Base-by-base conservation (phyloP, 2,888 invertebrate genomes). In the Heliconius erato region DNA sequence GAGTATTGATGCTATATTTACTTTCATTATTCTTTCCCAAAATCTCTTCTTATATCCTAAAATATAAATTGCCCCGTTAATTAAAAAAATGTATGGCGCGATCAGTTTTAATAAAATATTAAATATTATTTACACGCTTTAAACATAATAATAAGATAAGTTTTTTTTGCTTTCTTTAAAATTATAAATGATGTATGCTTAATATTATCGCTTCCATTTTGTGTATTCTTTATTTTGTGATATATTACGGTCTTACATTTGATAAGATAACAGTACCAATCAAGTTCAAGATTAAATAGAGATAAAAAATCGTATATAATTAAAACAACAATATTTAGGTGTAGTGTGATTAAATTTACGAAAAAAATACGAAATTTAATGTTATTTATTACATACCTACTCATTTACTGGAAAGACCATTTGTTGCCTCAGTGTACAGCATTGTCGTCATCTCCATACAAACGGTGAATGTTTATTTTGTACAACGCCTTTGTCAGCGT, bases 211-310 rank as follows among this genome's bases (percentile, higher is more conserved):
- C 16, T 26, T 49, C 16, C 26, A 26, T 72, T 44, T 26, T 72
- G 26, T 71, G 40, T 26, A 16, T 72, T 72, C 44, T 35, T 76
- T 44, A 28, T 26, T 72, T 72, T 35, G n/a, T 26, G n/a, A 35
- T 63, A 35, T 35, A 28, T 35, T 76, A 76, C 7, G 11, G 63
- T 63, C 35, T 63, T 35, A 76, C 35, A 63, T 63, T 74, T 68
- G 82, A 82, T 82, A 74, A 82, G 82, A 82, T 79, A 82, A 59
- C 63, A 63, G n/a, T 40, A 63, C 59, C 76, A 59, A 83, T 83
- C 83, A 84, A 84, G 84, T 84, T 84, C 84, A 84, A 81, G 81
- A 84, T 84, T 84, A 82, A 26, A 68, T 71, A 65, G 11, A 67
- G 82, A 84, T 82, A 80, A 82, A 71, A 71, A 67, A 79, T 68